Percentiles rank a stretch among this genome's conserved stretches.
Evolutionary conservation across 2,888 invertebrate species (phyloP).

Genomic region (Nysson spinosus): DNA sequence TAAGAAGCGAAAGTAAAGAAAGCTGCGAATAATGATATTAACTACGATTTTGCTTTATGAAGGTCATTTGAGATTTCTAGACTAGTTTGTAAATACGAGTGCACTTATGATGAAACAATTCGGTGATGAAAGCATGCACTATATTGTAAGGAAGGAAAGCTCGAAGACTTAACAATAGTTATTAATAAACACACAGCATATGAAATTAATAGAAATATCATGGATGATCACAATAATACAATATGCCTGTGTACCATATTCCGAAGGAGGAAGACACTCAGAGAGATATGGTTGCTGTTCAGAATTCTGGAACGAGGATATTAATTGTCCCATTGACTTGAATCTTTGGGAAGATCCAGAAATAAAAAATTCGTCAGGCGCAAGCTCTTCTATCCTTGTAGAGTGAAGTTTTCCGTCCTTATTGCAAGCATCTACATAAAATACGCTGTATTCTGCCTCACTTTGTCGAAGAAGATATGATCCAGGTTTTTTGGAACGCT

Average conservation of each 20-base stretch:
- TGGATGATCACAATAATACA: not conserved
- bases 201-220: too few species aligned
- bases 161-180: too few species aligned
- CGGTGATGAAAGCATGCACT: too few species aligned
- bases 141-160: too few species aligned
- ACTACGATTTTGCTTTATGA: too few species aligned
- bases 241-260: conserved; percentile 84
- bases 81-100: too few species aligned
- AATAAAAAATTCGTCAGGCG: conserved; percentile 80
- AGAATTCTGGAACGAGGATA: conserved; percentile 82
- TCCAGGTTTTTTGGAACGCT: conserved; percentile 86
- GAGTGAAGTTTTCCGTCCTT: conserved; percentile 79
- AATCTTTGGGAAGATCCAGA: conserved; percentile 79
- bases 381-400: conserved; percentile 77
- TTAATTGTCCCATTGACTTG: conserved; percentile 81
- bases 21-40: too few species aligned
- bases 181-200: too few species aligned
- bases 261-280: conserved; percentile 91
- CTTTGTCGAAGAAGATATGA: conserved; percentile 91
- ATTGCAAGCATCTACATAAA: conserved; percentile 89
- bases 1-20: too few species aligned
- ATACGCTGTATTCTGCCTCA: conserved; percentile 87
- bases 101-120: too few species aligned
- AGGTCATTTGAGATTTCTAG: too few species aligned
- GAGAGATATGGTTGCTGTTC: conserved; percentile 82